Evolutionary conservation across 1,140 invertebrate species (phyloP), one percentile per base, ranked within the genome.

Genomic region (Drosophila micromelanica): DNA sequence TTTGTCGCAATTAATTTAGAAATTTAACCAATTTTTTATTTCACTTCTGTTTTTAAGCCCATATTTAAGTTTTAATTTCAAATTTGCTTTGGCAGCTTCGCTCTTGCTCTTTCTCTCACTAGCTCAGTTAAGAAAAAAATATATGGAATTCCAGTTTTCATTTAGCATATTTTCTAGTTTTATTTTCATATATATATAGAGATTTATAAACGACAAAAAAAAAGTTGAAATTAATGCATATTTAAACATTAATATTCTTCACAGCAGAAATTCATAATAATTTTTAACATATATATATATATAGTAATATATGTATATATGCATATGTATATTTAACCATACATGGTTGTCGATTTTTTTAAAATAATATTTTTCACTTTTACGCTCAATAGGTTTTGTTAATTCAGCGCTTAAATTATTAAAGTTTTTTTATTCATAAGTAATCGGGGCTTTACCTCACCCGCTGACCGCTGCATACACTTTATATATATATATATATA

Each of bases 251-350:
- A 78, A 78, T 60, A 68, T 62, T 49, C 57, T 80, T 84, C 80
- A 76, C 80, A 84, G 80, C 76, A 76, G 76, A 84, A 73, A 76
- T 76, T 64, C 42, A 76, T 71, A 65, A 84, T 65, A 49, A 59
- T 80, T 32, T 42, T 65, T 62, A 59, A 45, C 43, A 54, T 60
- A 63, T 35, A 62, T 62, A 17, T 37, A 45, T 70, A 48, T 63
- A 48, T 62, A n/a, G n/a, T n/a, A n/a, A 17, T 57, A 35, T 48
- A 35, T 51, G 32, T 56, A 17, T 57, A 54, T 20, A 56, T 40
- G 32, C 11, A 27, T 49, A 32, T 65, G 38, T 38, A 32, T 68
- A 17, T 76, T 23, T 69, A 43, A 64, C 37, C 45, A 17, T 60
- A 72, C 54, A 20, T 62, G 27, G 37, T 20, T 62, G 49, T 23